Conservation (phyloP, 2,113 vertebrate species). For the Andinoacara biseriatus region DNA sequence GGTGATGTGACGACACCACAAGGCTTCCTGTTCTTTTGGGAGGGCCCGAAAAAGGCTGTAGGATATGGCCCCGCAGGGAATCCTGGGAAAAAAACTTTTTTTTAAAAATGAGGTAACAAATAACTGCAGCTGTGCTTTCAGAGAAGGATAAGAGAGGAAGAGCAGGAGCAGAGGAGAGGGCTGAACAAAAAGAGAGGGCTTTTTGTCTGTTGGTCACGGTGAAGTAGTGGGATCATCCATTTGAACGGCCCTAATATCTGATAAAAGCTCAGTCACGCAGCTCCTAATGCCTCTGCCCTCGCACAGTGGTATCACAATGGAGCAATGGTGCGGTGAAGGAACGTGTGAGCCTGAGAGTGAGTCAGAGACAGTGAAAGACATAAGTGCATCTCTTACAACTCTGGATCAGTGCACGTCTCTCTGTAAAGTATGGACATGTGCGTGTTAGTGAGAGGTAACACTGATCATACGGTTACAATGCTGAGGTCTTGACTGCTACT, state of each 20-base stretch:
- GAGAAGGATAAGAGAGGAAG: constrained; percentile 47
- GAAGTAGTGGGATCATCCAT: constrained; percentile 71
- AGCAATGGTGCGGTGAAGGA: constrained; percentile 49
- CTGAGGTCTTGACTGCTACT: neutral
- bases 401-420: neutral
- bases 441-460: neutral
- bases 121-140: constrained; percentile 73
- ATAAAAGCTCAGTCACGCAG: constrained; percentile 73
- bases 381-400: neutral
- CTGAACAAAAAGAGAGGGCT: constrained; percentile 57
- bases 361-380: constrained; percentile 39
- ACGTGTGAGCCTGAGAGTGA: constrained; percentile 32
- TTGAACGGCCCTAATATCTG: constrained; percentile 69
- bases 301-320: constrained; percentile 52
- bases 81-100: constrained; percentile 50
- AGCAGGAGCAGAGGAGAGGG: constrained; percentile 29
- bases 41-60: constrained; percentile 46
- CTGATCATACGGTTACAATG: neutral
- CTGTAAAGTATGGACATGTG: neutral
- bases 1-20: constrained; percentile 45
- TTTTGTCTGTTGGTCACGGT: constrained; percentile 70
- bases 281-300: constrained; percentile 49
- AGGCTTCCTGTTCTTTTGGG: constrained; percentile 57
- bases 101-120: constrained; percentile 53
- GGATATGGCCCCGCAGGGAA: constrained; percentile 62